phyloP scores from a whole-genome alignment of 2,113 vertebrate genomes.

The Caranx ignobilis region DNA sequence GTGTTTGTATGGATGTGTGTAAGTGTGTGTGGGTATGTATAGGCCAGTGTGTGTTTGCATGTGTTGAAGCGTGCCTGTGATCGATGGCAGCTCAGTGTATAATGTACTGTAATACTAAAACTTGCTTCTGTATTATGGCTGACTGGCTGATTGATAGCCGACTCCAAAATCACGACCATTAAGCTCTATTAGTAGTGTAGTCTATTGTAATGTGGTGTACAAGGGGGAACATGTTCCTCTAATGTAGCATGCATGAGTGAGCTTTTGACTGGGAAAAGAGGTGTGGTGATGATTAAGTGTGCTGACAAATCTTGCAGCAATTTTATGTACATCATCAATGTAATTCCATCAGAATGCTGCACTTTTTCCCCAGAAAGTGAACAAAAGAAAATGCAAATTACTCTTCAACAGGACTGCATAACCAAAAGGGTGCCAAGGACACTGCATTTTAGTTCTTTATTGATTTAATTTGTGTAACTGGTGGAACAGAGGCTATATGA shows the following conservation, averaged over 20 bases:
- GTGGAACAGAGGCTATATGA: neutral
- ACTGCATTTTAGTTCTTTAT: neutral
- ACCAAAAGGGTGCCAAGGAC: neutral
- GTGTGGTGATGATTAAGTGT: neutral
- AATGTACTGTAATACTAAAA: constrained; percentile 63
- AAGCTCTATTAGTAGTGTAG: constrained; percentile 58
- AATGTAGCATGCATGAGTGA: constrained; percentile 49
- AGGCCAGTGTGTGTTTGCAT: constrained; percentile 12
- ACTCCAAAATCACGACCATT: constrained; percentile 65
- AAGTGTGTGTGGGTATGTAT: constrained; percentile 23
- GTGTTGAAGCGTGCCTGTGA: constrained; percentile 59
- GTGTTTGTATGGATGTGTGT: constrained; percentile 11
- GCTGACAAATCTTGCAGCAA: neutral
- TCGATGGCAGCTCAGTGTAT: constrained; percentile 63
- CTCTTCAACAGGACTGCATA: neutral
- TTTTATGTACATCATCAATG: neutral
- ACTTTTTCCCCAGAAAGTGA: neutral
- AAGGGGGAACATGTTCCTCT: constrained; percentile 53
- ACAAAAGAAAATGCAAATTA: constrained; percentile 1
- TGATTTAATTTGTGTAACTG: neutral
- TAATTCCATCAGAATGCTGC: neutral
- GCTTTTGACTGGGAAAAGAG: neutral
- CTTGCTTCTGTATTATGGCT: constrained; percentile 51
- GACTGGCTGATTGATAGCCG: constrained; percentile 71
- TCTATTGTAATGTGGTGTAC: constrained; percentile 61